Evolutionary conservation across 2,113 vertebrate genomes (phyloP).

Genomic region (Cyphomyrus discorhynchus): DNA sequence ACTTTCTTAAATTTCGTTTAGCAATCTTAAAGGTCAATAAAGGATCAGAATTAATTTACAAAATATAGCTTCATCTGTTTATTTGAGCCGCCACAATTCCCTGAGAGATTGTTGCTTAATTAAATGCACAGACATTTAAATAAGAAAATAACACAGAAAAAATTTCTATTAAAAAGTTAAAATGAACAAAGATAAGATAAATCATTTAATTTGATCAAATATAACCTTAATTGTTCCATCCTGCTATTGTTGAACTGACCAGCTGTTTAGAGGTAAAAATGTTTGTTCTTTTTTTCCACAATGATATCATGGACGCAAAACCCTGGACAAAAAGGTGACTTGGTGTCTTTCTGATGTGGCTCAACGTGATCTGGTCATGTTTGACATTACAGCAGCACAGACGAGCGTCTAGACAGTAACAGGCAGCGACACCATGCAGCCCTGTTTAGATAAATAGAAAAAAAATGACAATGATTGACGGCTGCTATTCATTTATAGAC

Average conservation of each 20-base stretch:
- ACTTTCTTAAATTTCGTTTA: not conserved
- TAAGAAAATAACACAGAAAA: not conserved
- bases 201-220: not conserved
- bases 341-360: conserved; percentile 75
- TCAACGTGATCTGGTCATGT: conserved; percentile 88
- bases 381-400: conserved; percentile 78
- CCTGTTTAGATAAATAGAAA: conserved; percentile 74
- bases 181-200: not conserved
- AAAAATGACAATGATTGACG: conserved; percentile 95
- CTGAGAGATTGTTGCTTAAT: not conserved
- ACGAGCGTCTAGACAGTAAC: conserved; percentile 86
- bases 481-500: conserved; percentile 87
- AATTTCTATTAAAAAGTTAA: not conserved
- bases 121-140: not conserved
- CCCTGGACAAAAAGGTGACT: conserved; percentile 90
- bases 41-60: not conserved
- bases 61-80: not conserved
- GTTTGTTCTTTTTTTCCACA: not conserved
- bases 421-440: conserved; percentile 90
- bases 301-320: conserved; percentile 49
- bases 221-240: not conserved
- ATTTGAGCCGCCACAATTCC: not conserved
- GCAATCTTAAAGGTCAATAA: not conserved
- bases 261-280: conserved; percentile 41
- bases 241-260: conserved; percentile 23